Base-by-base conservation (phyloP, 92 coral and sea anemone species). In the Actinernus sp. region DNA sequence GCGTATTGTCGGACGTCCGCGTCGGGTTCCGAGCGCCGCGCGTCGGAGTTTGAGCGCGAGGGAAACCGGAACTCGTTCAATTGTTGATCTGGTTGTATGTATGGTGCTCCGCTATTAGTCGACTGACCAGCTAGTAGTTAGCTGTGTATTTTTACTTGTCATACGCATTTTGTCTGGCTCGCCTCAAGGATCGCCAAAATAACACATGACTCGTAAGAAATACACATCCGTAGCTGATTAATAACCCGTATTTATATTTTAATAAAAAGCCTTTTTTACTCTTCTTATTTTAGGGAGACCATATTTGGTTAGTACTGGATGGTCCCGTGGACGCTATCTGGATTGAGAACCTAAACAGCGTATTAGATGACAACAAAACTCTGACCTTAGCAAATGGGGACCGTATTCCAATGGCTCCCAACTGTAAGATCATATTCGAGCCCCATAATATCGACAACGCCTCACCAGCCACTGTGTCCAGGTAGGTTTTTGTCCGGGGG, bases 281-380 rank as follows among this genome's bases (percentile, higher is more conserved):
- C 22, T 26, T 2, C 31, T 13, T 43, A 4, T 17, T 14, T 6
- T 22, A 87, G 92, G 81, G 92, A 13, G 98, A 93, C 21, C 98
- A 93, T 45, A 90, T 93, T 56, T 93, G 98, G 98, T 86, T 93
- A 36, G 98, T 93, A 46, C 82, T 94, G 19, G 98, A 94, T 59
- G 98, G 98, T 1, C 98, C 98, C 7, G 98, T 94, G 26, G 98
- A 94, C 60, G 98, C 98, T 26, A 94, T 94, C 60, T 94, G 98
- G 98, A 94, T 94, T 45, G 98, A 94, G 79, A 94, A 94, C 52
- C 84, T 94, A 0, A 94, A 94, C 92, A 94, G 98, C 33, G 98
- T 94, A 53, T 75, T 94, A 56, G 98, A 94, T 33, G 98, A 94
- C 41, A 94, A 94, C 85, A 94, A 78, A 57, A 94, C 98, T 5